Evolutionary conservation across 2,113 vertebrate species (phyloP), one percentile per base, ranked within the genome.

Genomic region (Sitta europaea): DNA sequence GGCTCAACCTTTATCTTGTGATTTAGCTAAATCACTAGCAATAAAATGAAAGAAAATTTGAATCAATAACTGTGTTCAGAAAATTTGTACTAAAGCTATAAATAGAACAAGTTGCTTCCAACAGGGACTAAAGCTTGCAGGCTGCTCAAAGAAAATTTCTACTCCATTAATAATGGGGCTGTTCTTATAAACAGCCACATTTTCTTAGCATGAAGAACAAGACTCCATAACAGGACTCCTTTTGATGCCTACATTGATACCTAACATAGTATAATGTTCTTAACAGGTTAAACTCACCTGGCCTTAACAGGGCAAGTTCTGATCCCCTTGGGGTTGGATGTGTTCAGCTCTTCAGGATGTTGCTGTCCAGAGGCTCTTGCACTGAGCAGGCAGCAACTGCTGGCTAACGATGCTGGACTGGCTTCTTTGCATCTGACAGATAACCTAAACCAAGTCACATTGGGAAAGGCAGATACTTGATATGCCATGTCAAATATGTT

Each of bases 21-120:
- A 43, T 55, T 96, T 79, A 79, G 61, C 58, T 87, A 93, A 94
- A 78, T 74, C 81, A 67, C 51, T 77, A 66, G 40, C 28, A 48
- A 77, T 71, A 38, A 83, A 80, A 79, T 51, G 67, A 61, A 40
- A 86, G 24, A 38, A 40, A 61, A 42, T 73, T 82, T 65, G 59
- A 73, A 94, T 42, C 53, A 57, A 53, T 70, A 82, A 76, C 18
- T 20, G 27, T 16, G 4, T 58, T 57, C 43, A 63, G 53, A 77
- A 86, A 83, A 78, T 76, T 62, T 79, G 42, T 55, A 63, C 28
- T 71, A 77, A 65, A 72, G 66, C n/a, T 68, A 45, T 40, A 77
- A 83, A 38, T 13, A 68, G 36, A 61, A 38, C 0, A 1, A 38
- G 25, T 33, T 72, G 2, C 38, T 36, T 40, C 40, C 21, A 92